Conservation (phyloP, 2,113 vertebrate genomes). For the Isichthys henryi region DNA sequence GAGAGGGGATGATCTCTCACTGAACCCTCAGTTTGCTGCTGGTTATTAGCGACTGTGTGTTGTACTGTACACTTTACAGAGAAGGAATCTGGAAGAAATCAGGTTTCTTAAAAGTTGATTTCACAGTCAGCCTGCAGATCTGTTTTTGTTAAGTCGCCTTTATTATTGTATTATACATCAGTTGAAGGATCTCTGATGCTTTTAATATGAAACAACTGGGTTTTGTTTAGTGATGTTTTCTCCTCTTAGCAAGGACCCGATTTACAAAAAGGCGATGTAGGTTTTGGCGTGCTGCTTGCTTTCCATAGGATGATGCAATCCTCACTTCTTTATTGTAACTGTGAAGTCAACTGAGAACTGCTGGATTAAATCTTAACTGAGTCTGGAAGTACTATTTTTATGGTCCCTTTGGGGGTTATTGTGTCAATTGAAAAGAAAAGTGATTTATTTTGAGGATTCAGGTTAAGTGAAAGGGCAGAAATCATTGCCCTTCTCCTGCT, state of each 20-base stretch:
- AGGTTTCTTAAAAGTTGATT: not conserved
- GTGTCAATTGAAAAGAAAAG: not conserved
- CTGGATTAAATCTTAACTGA: not conserved
- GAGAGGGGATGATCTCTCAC: not conserved
- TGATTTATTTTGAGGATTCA: not conserved
- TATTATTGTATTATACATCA: not conserved
- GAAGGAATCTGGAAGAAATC: not conserved
- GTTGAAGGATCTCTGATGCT: conserved; percentile 13
- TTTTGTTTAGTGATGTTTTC: conserved; percentile 17
- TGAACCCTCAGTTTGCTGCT: not conserved
- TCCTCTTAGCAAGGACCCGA: conserved; percentile 19
- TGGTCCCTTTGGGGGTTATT: not conserved
- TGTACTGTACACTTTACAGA: not conserved
- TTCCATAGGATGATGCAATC: conserved; percentile 33
- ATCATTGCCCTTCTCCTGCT: not conserved
- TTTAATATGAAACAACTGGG: conserved; percentile 23
- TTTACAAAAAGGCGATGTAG: conserved; percentile 3
- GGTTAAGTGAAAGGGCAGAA: not conserved
- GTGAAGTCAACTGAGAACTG: conserved; percentile 9
- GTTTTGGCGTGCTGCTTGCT: conserved; percentile 18
- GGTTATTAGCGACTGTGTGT: not conserved
- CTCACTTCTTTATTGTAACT: conserved; percentile 18
- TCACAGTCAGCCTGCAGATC: not conserved
- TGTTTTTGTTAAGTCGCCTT: not conserved
- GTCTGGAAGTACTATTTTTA: not conserved